Evolutionary conservation across 2,113 vertebrate genomes (phyloP), one percentile per base, ranked within the genome.

Genomic region (Budorcas taxicolor): DNA sequence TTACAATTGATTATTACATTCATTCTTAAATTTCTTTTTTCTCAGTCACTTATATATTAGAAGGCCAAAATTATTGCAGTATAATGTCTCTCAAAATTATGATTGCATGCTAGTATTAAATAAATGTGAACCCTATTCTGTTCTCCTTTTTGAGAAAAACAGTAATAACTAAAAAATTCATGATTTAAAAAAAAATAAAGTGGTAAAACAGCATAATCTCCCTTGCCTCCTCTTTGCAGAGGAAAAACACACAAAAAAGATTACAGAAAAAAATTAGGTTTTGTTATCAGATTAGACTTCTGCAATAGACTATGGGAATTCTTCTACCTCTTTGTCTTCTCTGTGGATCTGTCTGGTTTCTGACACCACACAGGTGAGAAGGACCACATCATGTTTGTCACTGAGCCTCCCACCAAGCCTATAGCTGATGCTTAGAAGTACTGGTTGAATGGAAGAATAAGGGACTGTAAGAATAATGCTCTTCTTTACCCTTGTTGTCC

Each of bases 1-100:
- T n/a, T 85, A 19, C 57, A 67, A 33, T 43, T 62, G 45, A 71
- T 83, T 27, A 76, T 53, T 86, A 60, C 33, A 23, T 95, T 96
- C 90, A 91, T 97, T 98, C 91, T 81, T 62, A 96, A 92, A 80
- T 80, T 31, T 62, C 19, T 60, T 86, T 97, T 96, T 84, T 45
- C 6, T 16, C 76, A 95, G 50, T 80, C 74, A 71, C 40, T 88
- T 90, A 71, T 17, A 95, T 36, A 9, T 94, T 93, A 64, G 33
- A 88, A 95, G 83, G 40, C 58, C 67, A 93, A 81, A 84, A 86
- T 58, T n/a, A 40, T 47, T 86, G 31, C 5, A 31, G 11, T 53
- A 7, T 78, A 45, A 67, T 80, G 7, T 76, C 25, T 97, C 94
- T 95, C 21, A 90, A 13, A 71, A 57, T 90, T 84, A 25, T 58